Conservation (phyloP, 2,888 invertebrate genomes). For the Macrophya annulata region DNA sequence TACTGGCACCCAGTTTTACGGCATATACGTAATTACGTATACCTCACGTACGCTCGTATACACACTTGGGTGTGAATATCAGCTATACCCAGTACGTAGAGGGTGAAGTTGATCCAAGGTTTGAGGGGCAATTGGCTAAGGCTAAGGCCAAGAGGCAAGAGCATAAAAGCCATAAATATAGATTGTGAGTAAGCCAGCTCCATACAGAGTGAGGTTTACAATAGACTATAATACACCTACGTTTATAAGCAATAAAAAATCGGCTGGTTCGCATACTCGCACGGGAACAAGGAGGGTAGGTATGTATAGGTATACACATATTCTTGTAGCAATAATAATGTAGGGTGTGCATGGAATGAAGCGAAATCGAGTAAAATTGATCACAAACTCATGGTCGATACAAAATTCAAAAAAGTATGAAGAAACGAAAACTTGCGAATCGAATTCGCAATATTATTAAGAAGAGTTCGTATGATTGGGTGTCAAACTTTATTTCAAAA, state of each 20-base stretch:
- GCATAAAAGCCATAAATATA: conserved; percentile 36
- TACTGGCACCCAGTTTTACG: neutral
- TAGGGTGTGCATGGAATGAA: neutral
- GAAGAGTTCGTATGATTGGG: neutral
- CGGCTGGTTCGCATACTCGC: neutral
- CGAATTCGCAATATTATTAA: neutral
- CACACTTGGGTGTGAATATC: conserved; percentile 2
- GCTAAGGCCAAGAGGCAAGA: conserved; percentile 8
- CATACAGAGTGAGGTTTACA: conserved; percentile 3
- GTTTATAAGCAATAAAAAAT: conserved; percentile 40
- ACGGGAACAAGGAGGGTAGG: conserved; percentile 5
- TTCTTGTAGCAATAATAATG: neutral
- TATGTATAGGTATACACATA: neutral
- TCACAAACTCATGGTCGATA: neutral
- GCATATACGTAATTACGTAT: conserved; percentile 18
- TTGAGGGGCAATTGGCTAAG: neutral
- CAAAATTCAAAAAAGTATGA: neutral
- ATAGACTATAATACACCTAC: conserved; percentile 23
- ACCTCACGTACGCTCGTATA: conserved; percentile 28
- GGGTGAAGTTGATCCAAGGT: conserved; percentile 7
- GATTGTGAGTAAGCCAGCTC: conserved; percentile 25
- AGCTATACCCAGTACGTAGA: neutral
- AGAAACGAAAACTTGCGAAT: neutral
- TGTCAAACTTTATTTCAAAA: neutral
- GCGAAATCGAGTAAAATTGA: conserved; percentile 9